Percentiles rank a stretch among this genome's conserved stretches.
Conservation (phyloP, 2,888 invertebrate genomes). For the Osmoderma eremita region DNA sequence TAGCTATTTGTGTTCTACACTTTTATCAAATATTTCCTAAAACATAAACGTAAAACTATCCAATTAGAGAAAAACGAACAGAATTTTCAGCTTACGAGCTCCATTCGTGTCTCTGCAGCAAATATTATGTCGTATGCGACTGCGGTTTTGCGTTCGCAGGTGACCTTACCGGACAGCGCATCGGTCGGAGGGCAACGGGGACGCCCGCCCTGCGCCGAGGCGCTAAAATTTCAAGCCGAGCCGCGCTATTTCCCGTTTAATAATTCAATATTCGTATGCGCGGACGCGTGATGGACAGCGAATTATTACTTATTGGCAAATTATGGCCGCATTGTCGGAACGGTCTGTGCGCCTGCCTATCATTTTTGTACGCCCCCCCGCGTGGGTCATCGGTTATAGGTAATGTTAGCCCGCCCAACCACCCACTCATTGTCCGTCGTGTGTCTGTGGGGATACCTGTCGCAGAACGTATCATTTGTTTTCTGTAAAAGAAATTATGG, state of each 20-base stretch:
- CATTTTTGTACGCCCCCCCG: slow-evolving; percentile 43
- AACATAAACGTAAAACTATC: too few species aligned
- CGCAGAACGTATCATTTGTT: too few species aligned
- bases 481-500: too few species aligned
- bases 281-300: slow-evolving; percentile 49
- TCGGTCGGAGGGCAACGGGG: slow-evolving; percentile 14
- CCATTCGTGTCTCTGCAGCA: too few species aligned
- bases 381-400: background rate
- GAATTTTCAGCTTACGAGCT: too few species aligned
- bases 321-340: slow-evolving; percentile 44
- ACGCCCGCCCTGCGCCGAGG: slow-evolving; percentile 36
- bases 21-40: too few species aligned
- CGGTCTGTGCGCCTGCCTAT: slow-evolving; percentile 48
- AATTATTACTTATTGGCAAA: slow-evolving; percentile 51
- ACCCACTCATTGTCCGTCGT: too few species aligned
- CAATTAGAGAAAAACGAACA: too few species aligned
- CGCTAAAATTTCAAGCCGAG: slow-evolving; percentile 45
- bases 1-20: too few species aligned
- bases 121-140: too few species aligned
- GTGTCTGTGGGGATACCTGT: too few species aligned
- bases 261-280: slow-evolving; percentile 48
- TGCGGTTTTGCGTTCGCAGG: background rate
- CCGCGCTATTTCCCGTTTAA: slow-evolving; percentile 48
- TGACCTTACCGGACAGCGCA: slow-evolving; percentile 41
- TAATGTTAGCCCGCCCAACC: too few species aligned